Evolutionary conservation across 2,113 vertebrate species (phyloP).

Genomic region (Oreochromis niloticus): DNA sequence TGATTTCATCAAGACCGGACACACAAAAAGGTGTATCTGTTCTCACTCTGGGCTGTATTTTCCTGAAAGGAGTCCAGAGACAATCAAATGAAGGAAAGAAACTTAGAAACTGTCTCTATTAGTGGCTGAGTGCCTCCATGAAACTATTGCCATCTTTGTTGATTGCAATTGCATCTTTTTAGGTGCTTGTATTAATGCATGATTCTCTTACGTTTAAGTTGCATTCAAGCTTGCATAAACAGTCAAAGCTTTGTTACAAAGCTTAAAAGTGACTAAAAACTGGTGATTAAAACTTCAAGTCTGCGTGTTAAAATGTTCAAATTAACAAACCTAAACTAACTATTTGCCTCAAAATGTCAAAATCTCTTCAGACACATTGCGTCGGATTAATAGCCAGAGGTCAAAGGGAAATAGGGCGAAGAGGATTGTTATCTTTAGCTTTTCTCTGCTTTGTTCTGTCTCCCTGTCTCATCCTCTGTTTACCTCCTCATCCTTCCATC

Average conservation of each 20-base stretch:
- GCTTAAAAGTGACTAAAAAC: background rate
- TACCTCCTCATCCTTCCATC: slow-evolving; percentile 22
- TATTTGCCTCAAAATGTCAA: background rate
- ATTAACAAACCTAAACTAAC: background rate
- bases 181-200: background rate
- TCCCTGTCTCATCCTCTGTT: background rate
- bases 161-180: background rate
- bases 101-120: background rate
- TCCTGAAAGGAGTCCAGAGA: background rate
- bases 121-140: background rate
- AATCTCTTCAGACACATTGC: background rate
- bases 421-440: background rate
- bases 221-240: background rate
- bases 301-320: background rate
- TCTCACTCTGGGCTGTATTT: background rate
- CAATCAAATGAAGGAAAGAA: background rate
- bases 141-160: background rate
- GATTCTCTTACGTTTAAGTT: background rate
- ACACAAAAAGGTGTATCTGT: background rate
- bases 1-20: background rate
- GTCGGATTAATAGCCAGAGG: background rate
- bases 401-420: slow-evolving; percentile 4
- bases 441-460: background rate
- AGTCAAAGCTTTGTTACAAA: background rate
- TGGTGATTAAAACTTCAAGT: background rate